Evolutionary conservation across 1,140 invertebrate species (phyloP).

Genomic region (Polypedilum pembai): DNA sequence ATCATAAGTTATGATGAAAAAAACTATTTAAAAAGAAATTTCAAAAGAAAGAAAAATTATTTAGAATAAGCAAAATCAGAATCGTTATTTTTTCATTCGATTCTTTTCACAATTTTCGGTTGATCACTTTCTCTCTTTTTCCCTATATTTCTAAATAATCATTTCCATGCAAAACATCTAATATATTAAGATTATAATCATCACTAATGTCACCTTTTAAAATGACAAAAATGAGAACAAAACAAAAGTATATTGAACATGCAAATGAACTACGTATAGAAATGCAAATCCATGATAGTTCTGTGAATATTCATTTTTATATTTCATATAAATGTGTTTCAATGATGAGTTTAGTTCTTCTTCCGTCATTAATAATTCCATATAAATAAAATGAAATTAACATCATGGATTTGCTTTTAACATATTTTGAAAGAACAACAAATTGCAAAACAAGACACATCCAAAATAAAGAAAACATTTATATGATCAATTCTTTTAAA

Average conservation of each 20-base stretch:
- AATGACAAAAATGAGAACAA: neutral
- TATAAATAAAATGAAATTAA: too few species aligned
- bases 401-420: too few species aligned
- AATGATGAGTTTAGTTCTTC: too few species aligned
- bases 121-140: too few species aligned
- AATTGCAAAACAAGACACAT: too few species aligned
- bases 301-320: too few species aligned
- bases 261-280: neutral
- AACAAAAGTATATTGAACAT: neutral
- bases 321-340: too few species aligned
- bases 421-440: too few species aligned
- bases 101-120: neutral
- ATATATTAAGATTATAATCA: constrained; percentile 2
- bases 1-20: neutral
- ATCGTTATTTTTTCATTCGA: constrained; percentile 31
- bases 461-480: too few species aligned
- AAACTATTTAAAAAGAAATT: constrained; percentile 31
- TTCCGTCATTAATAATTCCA: too few species aligned
- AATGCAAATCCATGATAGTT: too few species aligned
- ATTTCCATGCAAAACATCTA: neutral
- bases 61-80: constrained; percentile 33
- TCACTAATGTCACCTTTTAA: neutral
- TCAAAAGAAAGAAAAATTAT: constrained; percentile 37
- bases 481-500: too few species aligned
- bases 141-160: neutral